phyloP scores from a whole-genome alignment of 1,140 invertebrate genomes.

The Batillaria attramentaria region DNA sequence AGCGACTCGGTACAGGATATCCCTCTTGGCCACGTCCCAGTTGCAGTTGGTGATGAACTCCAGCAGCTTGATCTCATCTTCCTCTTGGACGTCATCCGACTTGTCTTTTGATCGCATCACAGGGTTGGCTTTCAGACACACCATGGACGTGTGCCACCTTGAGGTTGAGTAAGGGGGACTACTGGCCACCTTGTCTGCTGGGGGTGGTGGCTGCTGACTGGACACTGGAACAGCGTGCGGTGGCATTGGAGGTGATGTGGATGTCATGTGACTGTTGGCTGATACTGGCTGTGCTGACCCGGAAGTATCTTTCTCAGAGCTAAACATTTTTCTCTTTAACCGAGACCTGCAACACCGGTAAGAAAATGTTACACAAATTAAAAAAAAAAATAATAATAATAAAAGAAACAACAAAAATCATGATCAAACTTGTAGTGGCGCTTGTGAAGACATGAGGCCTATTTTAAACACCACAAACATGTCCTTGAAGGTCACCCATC shows the following conservation, averaged over 20 bases:
- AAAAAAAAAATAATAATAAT: too few species aligned
- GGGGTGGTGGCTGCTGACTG: constrained; percentile 2
- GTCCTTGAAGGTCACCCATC: too few species aligned
- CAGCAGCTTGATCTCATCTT: constrained; percentile 58
- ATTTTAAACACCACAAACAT: too few species aligned
- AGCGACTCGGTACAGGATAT: constrained; percentile 60
- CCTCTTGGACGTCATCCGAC: constrained; percentile 33
- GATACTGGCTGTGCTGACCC: background rate
- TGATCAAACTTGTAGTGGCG: too few species aligned
- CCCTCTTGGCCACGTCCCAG: constrained; percentile 56
- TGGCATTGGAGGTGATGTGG: background rate
- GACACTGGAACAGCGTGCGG: background rate
- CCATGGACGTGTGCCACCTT: constrained; percentile 63
- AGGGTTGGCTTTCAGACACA: constrained; percentile 55
- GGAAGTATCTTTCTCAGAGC: constrained; percentile 3
- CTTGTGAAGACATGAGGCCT: too few species aligned
- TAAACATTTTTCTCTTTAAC: background rate
- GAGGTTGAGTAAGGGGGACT: background rate
- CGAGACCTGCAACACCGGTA: background rate
- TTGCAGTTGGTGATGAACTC: constrained; percentile 66
- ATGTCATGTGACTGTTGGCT: background rate
- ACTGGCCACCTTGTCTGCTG: background rate
- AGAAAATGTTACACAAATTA: too few species aligned
- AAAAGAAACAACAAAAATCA: too few species aligned
- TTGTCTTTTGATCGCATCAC: constrained; percentile 34